These are phyloP conservation scores for Hymenopus coronatus DNA, from an alignment of 2,888 invertebrate genomes.

Conservation along the genomic window DNA sequence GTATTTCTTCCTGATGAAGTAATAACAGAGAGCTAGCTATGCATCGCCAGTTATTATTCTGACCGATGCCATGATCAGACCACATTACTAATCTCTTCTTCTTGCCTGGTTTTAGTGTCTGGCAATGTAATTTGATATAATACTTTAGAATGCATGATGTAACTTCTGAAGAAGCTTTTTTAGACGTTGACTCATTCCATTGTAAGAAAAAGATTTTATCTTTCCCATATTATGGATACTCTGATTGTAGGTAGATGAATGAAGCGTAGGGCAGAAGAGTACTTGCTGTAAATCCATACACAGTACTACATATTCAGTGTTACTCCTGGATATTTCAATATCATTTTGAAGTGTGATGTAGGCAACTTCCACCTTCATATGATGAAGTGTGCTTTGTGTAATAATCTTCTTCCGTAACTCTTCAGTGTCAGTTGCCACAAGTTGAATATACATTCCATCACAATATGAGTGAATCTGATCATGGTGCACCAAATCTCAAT, in stretches of 20 bases:
- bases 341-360: not conserved
- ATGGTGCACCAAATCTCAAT: not conserved
- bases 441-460: not conserved
- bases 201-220: too few relatives aligned
- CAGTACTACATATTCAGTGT: not conserved
- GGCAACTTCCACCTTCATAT: constrained; percentile 4
- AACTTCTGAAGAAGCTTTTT: not conserved
- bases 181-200: not conserved
- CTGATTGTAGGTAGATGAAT: constrained; percentile 2
- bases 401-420: not conserved
- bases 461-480: constrained; percentile 5
- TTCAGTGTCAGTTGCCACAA: not conserved
- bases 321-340: not conserved
- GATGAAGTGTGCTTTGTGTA: not conserved
- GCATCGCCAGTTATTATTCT: constrained; percentile 14
- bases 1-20: not conserved
- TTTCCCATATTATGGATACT: constrained; percentile 4
- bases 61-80: not conserved
- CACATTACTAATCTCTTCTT: not conserved
- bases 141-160: constrained; percentile 4
- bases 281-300: constrained; percentile 18
- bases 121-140: not conserved
- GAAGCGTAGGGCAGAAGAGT: not conserved
- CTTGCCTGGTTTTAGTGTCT: not conserved
- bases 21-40: not conserved